These are phyloP conservation scores for human DNA, from an alignment of 2,113 vertebrate species.

Conservation along the genomic window DNA sequence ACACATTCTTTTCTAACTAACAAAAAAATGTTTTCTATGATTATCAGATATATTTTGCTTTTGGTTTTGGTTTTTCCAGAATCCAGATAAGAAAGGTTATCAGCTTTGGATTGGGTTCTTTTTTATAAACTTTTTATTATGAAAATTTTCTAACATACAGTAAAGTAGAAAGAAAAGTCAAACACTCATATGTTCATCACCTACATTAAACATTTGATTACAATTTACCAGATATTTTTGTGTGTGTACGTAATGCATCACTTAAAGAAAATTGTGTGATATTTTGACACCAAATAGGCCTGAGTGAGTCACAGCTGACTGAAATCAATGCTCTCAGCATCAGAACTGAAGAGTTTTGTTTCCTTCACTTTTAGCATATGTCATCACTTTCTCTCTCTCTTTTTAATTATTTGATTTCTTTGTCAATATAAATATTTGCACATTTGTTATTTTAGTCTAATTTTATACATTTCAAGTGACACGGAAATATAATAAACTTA, in stretches of 20 bases:
- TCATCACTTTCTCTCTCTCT: background rate
- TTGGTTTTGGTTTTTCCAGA: no score
- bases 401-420: background rate
- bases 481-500: background rate
- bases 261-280: background rate
- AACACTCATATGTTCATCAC: background rate
- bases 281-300: background rate
- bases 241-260: background rate
- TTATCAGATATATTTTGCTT: background rate
- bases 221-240: background rate
- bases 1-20: background rate
- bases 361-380: background rate
- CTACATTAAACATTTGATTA: background rate
- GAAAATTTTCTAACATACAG: background rate
- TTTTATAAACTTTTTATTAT: background rate
- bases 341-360: background rate
- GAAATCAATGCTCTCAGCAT: background rate
- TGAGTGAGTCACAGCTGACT: background rate
- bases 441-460: background rate
- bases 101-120: background rate
- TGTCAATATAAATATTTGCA: background rate
- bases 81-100: no score
- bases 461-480: background rate
- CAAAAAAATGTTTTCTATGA: background rate
- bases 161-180: background rate